Base-by-base conservation (phyloP, 2,113 vertebrate species). In the Edolisoma coerulescens region DNA sequence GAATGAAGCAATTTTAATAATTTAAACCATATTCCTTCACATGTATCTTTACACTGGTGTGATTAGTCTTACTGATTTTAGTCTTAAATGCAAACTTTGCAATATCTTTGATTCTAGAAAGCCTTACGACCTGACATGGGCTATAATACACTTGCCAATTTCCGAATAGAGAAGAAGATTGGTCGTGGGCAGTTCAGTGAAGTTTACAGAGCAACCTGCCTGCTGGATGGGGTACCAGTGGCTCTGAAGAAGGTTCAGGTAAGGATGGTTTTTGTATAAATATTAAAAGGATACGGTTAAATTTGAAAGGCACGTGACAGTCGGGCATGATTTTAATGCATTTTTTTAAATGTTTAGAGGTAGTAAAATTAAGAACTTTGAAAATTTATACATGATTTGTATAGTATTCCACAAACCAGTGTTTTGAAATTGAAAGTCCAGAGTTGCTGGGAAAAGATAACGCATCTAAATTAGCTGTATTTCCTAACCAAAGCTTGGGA, bases 191-290 rank as follows among this genome's bases (percentile, higher is more conserved):
- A 99, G 92, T 99, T 99, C 96, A 99, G 99, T 85, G 99, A 99
- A 98, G 99, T 99, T 77, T 99, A 99, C 94, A 98, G 99, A 97
- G 99, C 99, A 21, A 97, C 98, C 39, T 99, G 99, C 96, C 97
- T 99, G 76, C 93, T 99, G 94, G 98, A 99, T 97, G 98, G 99
- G 95, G 99, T 99, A 3, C 98, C 99, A 16, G 98, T 99, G 94
- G 99, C 99, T 89, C 98, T 99, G 97, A 99, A 99, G 98, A 99
- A 99, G 97, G 98, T 99, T 28, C 99, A 99, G 99, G 99, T 99
- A 97, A 98, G 97, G 69, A 33, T 42, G 49, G 32, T 45, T 80
- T 39, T 37, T 44, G 12, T 52, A 12, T 35, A 67, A 78, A 35
- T 50, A 45, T n/a, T 76, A 6, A 19, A 81, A 79, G 8, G 14